Percentiles rank a stretch among this genome's conserved stretches.
Conservation (phyloP, 2,113 vertebrate genomes). For the Pygoscelis antarcticus region DNA sequence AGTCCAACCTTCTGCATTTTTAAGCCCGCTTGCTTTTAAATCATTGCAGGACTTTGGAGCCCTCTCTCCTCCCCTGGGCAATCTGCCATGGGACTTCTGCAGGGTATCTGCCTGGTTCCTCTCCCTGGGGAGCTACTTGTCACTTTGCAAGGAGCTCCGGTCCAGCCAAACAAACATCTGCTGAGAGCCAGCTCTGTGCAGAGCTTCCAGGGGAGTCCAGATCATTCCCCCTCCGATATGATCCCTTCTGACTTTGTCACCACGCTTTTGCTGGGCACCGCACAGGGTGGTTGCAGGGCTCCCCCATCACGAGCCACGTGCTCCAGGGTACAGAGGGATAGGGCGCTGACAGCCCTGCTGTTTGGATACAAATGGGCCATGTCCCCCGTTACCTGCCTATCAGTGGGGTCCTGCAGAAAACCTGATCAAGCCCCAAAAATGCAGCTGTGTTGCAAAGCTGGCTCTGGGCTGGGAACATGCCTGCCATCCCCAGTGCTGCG, state of each 20-base stretch:
- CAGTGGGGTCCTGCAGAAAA: not conserved
- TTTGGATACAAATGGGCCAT: not conserved
- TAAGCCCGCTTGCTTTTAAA: not conserved
- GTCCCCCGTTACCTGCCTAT: accelerated
- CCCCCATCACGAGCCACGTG: accelerated
- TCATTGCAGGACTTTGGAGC: not conserved
- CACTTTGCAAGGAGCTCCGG: not conserved
- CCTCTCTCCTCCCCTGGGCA: not conserved
- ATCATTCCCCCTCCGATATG: too few relatives aligned
- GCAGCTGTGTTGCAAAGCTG: not conserved
- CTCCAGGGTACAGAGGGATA: not conserved
- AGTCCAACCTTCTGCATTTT: not conserved
- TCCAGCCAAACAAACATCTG: not conserved
- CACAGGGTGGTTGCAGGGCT: not conserved
- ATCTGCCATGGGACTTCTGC: not conserved
- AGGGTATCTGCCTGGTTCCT: not conserved
- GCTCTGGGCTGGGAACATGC: not conserved
- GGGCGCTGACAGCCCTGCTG: not conserved
- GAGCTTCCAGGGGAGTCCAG: not conserved
- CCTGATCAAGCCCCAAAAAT: too few relatives aligned
- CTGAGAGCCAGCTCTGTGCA: not conserved
- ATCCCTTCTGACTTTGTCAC: not conserved
- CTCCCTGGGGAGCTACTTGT: not conserved
- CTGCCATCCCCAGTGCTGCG: accelerated
- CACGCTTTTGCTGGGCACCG: too few relatives aligned